A percentile compares a stretch with the other conserved stretches of the same genome.
Evolutionary conservation across 1,140 invertebrate genomes (phyloP).

Genomic region (Telenomus remus): DNA sequence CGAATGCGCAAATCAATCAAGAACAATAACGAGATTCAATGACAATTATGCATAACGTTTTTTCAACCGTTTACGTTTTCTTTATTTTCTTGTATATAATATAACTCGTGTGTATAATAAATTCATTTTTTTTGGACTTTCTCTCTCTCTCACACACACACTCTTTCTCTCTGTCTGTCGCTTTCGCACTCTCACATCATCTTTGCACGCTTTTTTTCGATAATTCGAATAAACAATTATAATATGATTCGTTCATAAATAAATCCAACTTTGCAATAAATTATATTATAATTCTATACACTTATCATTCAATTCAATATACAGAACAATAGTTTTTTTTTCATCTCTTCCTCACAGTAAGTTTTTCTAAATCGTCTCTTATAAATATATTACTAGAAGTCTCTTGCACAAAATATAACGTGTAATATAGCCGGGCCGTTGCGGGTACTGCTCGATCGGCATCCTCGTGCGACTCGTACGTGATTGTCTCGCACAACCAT

Average conservation of each 20-base stretch:
- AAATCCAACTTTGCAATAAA: conserved; percentile 46
- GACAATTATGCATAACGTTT: conserved; percentile 24
- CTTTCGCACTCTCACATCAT: conserved; percentile 12
- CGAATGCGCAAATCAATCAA: conserved; percentile 17
- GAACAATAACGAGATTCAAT: conserved; percentile 42
- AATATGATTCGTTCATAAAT: conserved; percentile 36
- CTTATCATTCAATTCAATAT: conserved; percentile 43
- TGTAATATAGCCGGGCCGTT: conserved; percentile 22
- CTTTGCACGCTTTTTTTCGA: conserved; percentile 17
- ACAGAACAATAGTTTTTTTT: conserved; percentile 39
- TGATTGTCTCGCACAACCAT: conserved; percentile 13
- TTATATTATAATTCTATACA: conserved; percentile 50
- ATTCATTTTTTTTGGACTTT: conserved; percentile 1
- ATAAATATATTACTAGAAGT: conserved; percentile 44
- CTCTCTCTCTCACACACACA: neutral
- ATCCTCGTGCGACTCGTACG: conserved; percentile 10
- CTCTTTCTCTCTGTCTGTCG: neutral
- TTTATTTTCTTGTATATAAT: neutral
- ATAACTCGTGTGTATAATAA: neutral
- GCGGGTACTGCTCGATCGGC: conserved; percentile 4
- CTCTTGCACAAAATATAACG: conserved; percentile 36
- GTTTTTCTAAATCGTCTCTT: conserved; percentile 23
- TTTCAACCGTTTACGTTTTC: conserved; percentile 10
- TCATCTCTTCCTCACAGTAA: conserved; percentile 13
- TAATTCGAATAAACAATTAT: conserved; percentile 18